Evolutionary conservation across 2,113 vertebrate genomes (phyloP).

Genomic region (Pristiophorus japonicus): DNA sequence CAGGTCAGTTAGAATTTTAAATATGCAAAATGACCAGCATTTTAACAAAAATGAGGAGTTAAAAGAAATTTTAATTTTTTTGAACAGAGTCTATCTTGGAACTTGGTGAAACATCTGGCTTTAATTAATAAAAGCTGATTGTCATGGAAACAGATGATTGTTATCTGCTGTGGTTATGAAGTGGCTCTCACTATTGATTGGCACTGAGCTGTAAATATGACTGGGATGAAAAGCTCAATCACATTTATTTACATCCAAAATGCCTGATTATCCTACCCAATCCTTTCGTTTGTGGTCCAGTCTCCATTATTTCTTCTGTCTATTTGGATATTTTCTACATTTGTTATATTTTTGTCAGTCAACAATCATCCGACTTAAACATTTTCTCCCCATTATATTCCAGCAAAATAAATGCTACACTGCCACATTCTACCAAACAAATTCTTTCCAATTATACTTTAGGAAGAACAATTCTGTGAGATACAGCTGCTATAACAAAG

Average conservation of each 20-base stretch:
- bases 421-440: too few relatives aligned
- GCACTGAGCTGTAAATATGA: neutral
- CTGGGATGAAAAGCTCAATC: neutral
- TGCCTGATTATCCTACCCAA: neutral
- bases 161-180: neutral
- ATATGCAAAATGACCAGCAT: too few relatives aligned
- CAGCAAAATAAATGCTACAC: too few relatives aligned
- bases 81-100: neutral
- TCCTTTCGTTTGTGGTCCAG: too few relatives aligned
- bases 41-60: too few relatives aligned
- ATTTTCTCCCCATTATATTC: too few relatives aligned
- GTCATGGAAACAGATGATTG: neutral
- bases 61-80: too few relatives aligned
- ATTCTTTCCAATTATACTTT: neutral
- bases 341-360: too few relatives aligned
- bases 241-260: neutral
- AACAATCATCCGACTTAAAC: too few relatives aligned
- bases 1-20: neutral
- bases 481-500: neutral
- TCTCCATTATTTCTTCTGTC: too few relatives aligned
- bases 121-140: neutral
- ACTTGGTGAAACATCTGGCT: neutral
- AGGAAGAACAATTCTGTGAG: neutral
- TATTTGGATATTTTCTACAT: too few relatives aligned
- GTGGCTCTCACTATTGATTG: neutral